Evolutionary conservation across 2,797 vertebrate genomes (phyloP), one percentile per base, ranked within the genome.

Genomic region (Rhadinocentrus ornatus): DNA sequence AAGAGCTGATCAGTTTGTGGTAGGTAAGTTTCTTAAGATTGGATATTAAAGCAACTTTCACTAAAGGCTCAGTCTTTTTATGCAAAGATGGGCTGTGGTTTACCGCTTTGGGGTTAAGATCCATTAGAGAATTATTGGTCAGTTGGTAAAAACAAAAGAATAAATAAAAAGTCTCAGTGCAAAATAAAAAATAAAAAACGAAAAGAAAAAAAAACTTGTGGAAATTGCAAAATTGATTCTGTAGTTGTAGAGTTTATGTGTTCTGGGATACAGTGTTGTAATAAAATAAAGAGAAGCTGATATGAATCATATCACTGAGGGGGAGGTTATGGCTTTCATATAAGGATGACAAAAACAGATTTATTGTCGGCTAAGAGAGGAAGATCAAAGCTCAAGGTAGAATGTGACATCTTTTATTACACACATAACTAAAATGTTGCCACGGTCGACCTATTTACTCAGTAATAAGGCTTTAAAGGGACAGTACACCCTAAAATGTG

Each of bases 321-420:
- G 10, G 1, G 34, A 53, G 34, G 58, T 52, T 53, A 22, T 41
- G 10, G 12, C 1, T 37, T 55, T 55, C 16, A n/a, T 31, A n/a
- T 63, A 10, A 41, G 10, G 22, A 27, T 16, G 22, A 39, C 2
- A 35, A 41, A 39, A 29, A 32, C 10, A 29, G 13, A 57, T 66
- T 41, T 52, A 41, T 55, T 22, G 6, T 18, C 15, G 13, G 2
- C 16, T 8, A 22, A 29, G 16, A 12, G 27, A 22, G 26, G 44
- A 60, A 34, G 54, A 7, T 22, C 2, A 26, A 41, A 52, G 3
- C n/a, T 66, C 22, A 27, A 48, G 58, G 20, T 66, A 34, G 6
- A 66, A 29, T 24, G 58, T 54, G 34, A 44, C 27, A 34, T 8
- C 20, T 61, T 69, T 65, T 66, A 48, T 62, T 57, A 1, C 29